Conservation (phyloP, 1,140 invertebrate species). For the Halictus rubicundus region DNA sequence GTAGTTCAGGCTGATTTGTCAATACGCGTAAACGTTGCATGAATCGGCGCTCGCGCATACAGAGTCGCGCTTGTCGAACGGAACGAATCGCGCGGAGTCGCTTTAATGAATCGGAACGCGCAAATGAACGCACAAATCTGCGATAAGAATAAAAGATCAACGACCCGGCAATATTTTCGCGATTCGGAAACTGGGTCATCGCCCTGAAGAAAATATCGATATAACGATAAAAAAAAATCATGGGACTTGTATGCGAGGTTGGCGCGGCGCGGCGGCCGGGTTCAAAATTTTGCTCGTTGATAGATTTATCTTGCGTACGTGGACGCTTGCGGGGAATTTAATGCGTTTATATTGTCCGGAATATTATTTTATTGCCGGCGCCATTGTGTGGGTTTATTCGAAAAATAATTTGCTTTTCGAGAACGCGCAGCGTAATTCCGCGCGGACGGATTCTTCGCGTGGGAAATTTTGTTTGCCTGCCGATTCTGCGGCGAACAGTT, state of each 20-base stretch:
- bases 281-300: background rate
- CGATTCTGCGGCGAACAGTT: background rate
- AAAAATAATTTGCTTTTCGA: constrained; percentile 20
- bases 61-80: background rate
- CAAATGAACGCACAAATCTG: background rate
- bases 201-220: background rate
- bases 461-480: background rate
- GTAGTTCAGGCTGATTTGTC: background rate
- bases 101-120: background rate
- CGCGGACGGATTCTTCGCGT: background rate
- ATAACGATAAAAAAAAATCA: background rate
- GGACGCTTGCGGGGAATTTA: background rate
- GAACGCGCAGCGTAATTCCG: background rate
- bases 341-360: background rate
- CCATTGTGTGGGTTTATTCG: background rate
- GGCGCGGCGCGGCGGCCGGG: background rate
- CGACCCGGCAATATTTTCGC: background rate
- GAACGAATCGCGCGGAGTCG: background rate
- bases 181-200: background rate
- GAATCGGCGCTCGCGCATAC: background rate
- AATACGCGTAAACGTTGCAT: background rate
- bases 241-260: no score
- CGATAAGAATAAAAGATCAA: background rate
- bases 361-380: background rate
- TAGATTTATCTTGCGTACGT: background rate